A percentile compares a stretch with the other conserved stretches of the same genome.
Conservation (phyloP, 2,888 invertebrate species). For the Steinernema hermaphroditum region DNA sequence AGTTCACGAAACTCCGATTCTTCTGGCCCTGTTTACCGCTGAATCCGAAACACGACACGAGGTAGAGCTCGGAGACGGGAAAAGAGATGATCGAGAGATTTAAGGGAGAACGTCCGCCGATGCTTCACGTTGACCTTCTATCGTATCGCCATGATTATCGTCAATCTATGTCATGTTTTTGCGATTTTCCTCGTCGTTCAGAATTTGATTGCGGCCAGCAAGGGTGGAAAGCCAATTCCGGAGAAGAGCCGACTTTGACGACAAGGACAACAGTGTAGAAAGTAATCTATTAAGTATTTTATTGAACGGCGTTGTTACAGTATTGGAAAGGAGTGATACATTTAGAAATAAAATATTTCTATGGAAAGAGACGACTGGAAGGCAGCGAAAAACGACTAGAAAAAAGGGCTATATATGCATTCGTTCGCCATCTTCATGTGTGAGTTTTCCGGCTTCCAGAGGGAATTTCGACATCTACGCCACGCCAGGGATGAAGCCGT, state of each 20-base stretch:
- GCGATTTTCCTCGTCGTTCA: constrained; percentile 49
- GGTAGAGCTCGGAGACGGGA: constrained; percentile 33
- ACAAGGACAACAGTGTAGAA: not conserved
- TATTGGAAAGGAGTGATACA: not conserved
- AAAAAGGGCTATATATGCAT: no score
- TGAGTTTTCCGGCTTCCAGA: no score
- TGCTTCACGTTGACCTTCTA: constrained; percentile 63
- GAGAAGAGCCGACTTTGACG: constrained; percentile 17
- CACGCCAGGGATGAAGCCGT: no score
- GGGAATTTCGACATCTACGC: no score
- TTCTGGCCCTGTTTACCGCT: constrained; percentile 65
- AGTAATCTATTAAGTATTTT: not conserved
- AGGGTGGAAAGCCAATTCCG: constrained; percentile 48
- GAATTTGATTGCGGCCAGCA: constrained; percentile 45
- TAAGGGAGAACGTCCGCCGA: constrained; percentile 65
- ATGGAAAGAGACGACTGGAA: no score
- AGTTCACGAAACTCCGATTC: constrained; percentile 66
- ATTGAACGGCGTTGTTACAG: not conserved
- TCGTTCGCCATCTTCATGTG: no score
- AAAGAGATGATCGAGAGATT: constrained; percentile 29
- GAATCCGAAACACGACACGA: constrained; percentile 63
- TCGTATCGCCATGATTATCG: constrained; percentile 63
- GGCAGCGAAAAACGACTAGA: no score
- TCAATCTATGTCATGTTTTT: constrained; percentile 63
- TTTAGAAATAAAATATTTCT: not conserved